phyloP scores from a whole-genome alignment of 2,113 vertebrate species.

The Uropsilus gracilis region DNA sequence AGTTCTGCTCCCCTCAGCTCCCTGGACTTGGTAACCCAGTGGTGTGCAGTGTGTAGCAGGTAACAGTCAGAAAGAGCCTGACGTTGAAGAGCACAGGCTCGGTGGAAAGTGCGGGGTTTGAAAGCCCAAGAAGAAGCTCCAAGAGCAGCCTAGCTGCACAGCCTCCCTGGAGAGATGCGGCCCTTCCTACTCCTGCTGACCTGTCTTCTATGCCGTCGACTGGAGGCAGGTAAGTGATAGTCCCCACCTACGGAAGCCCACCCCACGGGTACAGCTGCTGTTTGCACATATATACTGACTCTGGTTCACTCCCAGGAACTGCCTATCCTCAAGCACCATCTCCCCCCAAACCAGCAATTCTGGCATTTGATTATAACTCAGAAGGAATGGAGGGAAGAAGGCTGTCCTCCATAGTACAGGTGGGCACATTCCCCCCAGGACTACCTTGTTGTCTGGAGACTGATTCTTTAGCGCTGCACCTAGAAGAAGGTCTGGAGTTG shows the following conservation, averaged over 20 bases:
- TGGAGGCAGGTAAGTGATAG: conserved; percentile 22
- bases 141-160: not conserved
- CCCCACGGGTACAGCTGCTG: no score
- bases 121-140: not conserved
- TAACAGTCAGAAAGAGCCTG: not conserved
- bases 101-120: not conserved
- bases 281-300: not conserved
- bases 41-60: not conserved
- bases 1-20: not conserved
- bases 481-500: not conserved
- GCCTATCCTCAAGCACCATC: not conserved
- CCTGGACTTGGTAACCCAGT: not conserved
- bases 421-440: rapidly evolving
- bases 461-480: not conserved
- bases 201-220: not conserved
- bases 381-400: not conserved
- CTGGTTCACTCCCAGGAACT: not conserved
- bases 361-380: not conserved
- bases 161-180: not conserved
- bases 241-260: no score
- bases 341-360: not conserved
- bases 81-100: rapidly evolving
- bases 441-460: not conserved
- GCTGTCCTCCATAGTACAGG: not conserved
- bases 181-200: not conserved